These are phyloP conservation scores for Aphaenogaster floridana DNA, from an alignment of 1,140 invertebrate species.

Conservation along the genomic window DNA sequence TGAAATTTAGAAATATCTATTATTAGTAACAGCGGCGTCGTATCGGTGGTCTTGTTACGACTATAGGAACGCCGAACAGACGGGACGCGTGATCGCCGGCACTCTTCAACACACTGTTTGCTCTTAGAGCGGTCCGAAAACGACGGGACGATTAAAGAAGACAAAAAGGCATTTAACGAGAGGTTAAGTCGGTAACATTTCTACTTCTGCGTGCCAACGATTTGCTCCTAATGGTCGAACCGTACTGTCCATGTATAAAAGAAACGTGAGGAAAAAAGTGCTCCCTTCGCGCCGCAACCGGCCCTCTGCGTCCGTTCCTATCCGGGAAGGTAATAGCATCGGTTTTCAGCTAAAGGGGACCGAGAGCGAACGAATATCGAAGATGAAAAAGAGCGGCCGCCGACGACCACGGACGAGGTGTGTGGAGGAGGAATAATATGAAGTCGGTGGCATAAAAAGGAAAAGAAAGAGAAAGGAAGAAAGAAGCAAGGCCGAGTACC, in stretches of 20 bases:
- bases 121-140: slow-evolving; percentile 34
- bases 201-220: slow-evolving; percentile 63
- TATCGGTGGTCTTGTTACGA: neutral
- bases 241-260: slow-evolving; percentile 57
- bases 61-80: neutral
- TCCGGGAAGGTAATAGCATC: slow-evolving; percentile 49
- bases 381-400: slow-evolving; percentile 56
- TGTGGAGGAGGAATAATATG: slow-evolving; percentile 65
- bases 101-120: slow-evolving; percentile 37
- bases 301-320: neutral
- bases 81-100: slow-evolving; percentile 16
- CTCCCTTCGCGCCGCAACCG: neutral
- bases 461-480: slow-evolving; percentile 44
- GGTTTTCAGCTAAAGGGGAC: slow-evolving; percentile 62
- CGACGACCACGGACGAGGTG: slow-evolving; percentile 48
- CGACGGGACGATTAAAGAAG: slow-evolving; percentile 50
- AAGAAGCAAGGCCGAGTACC: slow-evolving; percentile 41
- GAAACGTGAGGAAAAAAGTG: slow-evolving; percentile 51
- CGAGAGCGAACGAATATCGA: slow-evolving; percentile 52
- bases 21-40: slow-evolving; percentile 2
- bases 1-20: slow-evolving; percentile 22
- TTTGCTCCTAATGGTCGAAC: slow-evolving; percentile 51
- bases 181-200: slow-evolving; percentile 62
- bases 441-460: slow-evolving; percentile 56
- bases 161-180: slow-evolving; percentile 60